Conservation (phyloP, 2,888 invertebrate species). For the Tinea trinotella region DNA sequence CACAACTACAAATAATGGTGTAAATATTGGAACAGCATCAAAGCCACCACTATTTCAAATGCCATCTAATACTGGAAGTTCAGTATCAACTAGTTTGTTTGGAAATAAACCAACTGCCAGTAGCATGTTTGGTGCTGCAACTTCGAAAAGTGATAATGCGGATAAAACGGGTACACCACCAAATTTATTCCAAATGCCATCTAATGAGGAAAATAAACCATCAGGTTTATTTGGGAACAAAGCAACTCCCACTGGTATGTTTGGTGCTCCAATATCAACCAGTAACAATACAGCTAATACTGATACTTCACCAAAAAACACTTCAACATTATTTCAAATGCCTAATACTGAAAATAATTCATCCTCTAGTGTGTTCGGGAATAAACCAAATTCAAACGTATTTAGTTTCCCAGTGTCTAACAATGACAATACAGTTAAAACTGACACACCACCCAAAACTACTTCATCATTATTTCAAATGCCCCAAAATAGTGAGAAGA, state of each 20-base stretch:
- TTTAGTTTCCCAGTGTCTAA: not conserved
- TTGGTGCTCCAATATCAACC: conserved; percentile 22
- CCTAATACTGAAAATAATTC: not conserved
- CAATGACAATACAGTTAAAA: not conserved
- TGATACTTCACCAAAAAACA: not conserved
- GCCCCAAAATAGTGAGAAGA: conserved; percentile 25
- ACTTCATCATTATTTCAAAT: conserved; percentile 30
- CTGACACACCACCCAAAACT: conserved; percentile 24
- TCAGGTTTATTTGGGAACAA: not conserved
- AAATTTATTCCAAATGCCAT: not conserved
- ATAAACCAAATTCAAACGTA: not conserved
- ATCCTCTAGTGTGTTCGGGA: not conserved
- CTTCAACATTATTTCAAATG: not conserved
- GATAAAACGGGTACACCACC: not conserved
- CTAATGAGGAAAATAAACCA: not conserved
- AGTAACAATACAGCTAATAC: not conserved
- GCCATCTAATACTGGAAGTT: not conserved
- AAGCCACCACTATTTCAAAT: not conserved
- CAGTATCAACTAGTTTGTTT: not conserved
- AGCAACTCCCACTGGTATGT: conserved; percentile 22
- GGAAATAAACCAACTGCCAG: conserved; percentile 18
- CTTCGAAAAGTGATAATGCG: conserved; percentile 7
- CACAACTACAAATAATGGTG: too few species aligned
- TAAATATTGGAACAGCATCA: not conserved
- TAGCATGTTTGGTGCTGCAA: conserved; percentile 24